phyloP scores from a whole-genome alignment of 2,113 vertebrate species.

The Anthoscopus minutus region DNA sequence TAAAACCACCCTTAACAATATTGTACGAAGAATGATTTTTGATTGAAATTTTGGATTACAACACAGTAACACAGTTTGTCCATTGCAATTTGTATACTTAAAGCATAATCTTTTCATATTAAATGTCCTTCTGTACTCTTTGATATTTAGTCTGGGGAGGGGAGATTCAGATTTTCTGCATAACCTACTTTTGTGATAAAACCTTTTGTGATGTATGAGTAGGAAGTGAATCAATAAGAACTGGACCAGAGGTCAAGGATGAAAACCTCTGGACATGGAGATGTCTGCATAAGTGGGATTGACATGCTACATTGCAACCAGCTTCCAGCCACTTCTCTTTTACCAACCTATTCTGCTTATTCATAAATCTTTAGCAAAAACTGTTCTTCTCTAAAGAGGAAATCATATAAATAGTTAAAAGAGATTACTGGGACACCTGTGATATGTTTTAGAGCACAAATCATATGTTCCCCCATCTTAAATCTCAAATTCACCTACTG shows the following conservation, averaged over 20 bases:
- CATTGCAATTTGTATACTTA: neutral
- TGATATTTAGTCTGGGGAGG: neutral
- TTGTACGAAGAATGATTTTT: neutral
- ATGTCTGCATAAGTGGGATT: neutral
- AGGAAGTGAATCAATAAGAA: neutral
- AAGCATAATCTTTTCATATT: slow-evolving; percentile 12
- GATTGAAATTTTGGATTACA: slow-evolving; percentile 50
- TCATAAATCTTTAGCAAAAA: neutral
- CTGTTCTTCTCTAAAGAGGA: neutral
- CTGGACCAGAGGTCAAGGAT: neutral
- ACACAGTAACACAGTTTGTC: neutral
- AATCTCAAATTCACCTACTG: neutral
- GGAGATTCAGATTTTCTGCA: neutral
- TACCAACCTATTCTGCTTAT: neutral
- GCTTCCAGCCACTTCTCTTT: neutral
- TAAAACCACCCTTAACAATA: slow-evolving; percentile 15
- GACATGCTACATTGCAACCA: neutral
- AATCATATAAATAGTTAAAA: neutral
- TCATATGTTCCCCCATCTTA: neutral
- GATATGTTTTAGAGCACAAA: neutral
- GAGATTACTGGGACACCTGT: neutral
- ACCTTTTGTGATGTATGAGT: fast-evolving
- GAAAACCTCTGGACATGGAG: neutral
- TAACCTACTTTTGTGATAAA: neutral
- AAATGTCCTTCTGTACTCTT: neutral